Base-by-base conservation (phyloP, 2,113 vertebrate species). In the Pluvialis apricaria region DNA sequence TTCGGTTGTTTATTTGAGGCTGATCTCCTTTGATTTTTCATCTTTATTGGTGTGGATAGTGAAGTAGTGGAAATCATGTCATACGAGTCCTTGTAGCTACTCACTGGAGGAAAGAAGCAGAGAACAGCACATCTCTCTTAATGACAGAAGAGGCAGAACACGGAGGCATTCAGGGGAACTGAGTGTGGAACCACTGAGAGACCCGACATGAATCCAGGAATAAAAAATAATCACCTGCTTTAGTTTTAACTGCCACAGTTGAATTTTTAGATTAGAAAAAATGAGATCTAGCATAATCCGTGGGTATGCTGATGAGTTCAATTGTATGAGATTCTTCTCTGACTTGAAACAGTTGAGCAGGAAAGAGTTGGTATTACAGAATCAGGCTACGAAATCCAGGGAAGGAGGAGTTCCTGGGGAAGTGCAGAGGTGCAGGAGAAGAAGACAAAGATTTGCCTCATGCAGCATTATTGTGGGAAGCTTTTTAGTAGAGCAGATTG, bases 191-290 rank as follows among this genome's bases (percentile, higher is more conserved):
- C 40, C 51, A 78, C 91, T n/a, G 9, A 62, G 15, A 95, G 15
- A 89, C 55, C 69, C 93, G 51, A 80, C 31, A 40, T 68, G 64
- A 83, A 71, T 88, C 69, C 69, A 61, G 49, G 49, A 92, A 92
- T 86, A 92, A 95, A 96, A 95, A 85, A 83, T 95, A 95, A 97
- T 54, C 61, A 52, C 31, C 60, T 57, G 5, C 66, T 90, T 70
- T 55, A 75, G n/a, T 85, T 96, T 96, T 76, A 83, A 69, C 42
- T 34, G 76, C 82, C 54, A 82, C 21, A 51, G 58, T 32, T 64
- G 22, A 93, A 69, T 57, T 75, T 82, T 93, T 77, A 40, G 20
- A 72, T 88, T 90, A 90, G 26, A 79, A 62, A 57, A 82, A 61
- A 96, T 68, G 75, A 88, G 49, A 51, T 72, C 82, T 58, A 24